Evolutionary conservation across 2,888 invertebrate genomes (phyloP).

Genomic region (Drosophila kuntzei): DNA sequence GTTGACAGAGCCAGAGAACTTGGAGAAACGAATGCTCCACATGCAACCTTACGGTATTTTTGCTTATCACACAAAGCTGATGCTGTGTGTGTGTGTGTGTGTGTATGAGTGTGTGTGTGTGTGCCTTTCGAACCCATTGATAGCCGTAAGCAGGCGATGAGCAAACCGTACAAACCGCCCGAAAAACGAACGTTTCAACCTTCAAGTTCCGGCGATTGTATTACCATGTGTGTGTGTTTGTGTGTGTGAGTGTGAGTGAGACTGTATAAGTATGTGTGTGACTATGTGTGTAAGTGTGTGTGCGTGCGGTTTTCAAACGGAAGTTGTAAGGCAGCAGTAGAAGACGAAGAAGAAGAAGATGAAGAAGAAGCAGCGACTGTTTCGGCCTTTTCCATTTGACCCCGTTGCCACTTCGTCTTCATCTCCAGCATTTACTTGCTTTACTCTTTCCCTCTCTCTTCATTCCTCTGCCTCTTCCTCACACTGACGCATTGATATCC

Average conservation of each 20-base stretch:
- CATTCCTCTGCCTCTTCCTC: conserved; percentile 16
- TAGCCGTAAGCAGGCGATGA: conserved; percentile 60
- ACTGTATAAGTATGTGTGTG: conserved; percentile 32
- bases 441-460: conserved; percentile 13
- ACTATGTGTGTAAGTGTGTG: conserved; percentile 44
- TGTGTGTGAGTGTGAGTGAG: conserved; percentile 4
- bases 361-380: conserved; percentile 27
- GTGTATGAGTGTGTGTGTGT: conserved; percentile 25
- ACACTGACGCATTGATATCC: conserved; percentile 81
- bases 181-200: conserved; percentile 43
- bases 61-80: conserved; percentile 61
- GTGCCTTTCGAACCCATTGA: conserved; percentile 71
- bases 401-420: conserved; percentile 71
- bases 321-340: conserved; percentile 58
- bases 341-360: conserved; percentile 13
- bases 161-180: conserved; percentile 45
- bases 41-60: conserved; percentile 62
- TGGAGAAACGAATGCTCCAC: conserved; percentile 37
- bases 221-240: conserved; percentile 31
- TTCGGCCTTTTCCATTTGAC: conserved; percentile 78
- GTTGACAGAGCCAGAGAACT: conserved; percentile 45
- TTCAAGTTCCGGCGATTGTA: conserved; percentile 61
- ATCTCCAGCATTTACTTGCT: conserved; percentile 22
- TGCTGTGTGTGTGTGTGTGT: conserved; percentile 8
- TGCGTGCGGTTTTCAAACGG: conserved; percentile 79